Evolutionary conservation across 1,140 invertebrate genomes (phyloP), one percentile per base, ranked within the genome.

Genomic region (Linepithema humile): DNA sequence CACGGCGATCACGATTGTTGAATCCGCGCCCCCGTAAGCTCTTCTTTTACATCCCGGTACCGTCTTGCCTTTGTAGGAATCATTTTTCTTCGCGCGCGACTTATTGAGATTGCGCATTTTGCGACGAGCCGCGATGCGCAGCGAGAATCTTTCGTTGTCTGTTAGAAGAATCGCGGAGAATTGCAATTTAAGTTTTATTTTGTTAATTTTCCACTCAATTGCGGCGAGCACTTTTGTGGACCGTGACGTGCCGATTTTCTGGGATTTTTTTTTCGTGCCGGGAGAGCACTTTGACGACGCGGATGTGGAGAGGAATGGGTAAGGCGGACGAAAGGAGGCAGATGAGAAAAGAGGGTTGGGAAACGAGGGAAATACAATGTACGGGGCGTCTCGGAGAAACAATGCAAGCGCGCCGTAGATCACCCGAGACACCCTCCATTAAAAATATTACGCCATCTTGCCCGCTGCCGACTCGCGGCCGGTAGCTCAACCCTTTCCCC

Each of bases 391-490:
- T 69, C 70, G 32, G 26, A 43, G 74, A 86, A 83, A 89, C 88
- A 89, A 89, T 89, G 84, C 84, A 57, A 45, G 35, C 70, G 64
- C n/a, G 82, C 73, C 86, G 89, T 88, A 88, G 89, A 90, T 88
- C 85, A 88, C 62, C 82, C 75, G 84, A 60, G 87, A 86, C 86
- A 78, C 85, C 85, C 80, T 87, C 88, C 88, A 90, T 90, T 90
- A 90, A 89, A 90, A 90, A 90, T 90, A 90, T 90, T 90, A 90
- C 88, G 86, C 88, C 88, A 90, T 84, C 88, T 90, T 90, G 85
- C 35, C 67, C 69, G 78, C 57, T 32, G 43, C 26, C 17, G 4
- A n/a, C n/a, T 38, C 69, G 29, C 59, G 69, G 32, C 50, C 65
- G 53, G 40, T 64, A 40, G 15, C 60, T 55, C 57, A 3, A 38